Conservation (phyloP, 2,888 invertebrate species). For the Biston betularia region DNA sequence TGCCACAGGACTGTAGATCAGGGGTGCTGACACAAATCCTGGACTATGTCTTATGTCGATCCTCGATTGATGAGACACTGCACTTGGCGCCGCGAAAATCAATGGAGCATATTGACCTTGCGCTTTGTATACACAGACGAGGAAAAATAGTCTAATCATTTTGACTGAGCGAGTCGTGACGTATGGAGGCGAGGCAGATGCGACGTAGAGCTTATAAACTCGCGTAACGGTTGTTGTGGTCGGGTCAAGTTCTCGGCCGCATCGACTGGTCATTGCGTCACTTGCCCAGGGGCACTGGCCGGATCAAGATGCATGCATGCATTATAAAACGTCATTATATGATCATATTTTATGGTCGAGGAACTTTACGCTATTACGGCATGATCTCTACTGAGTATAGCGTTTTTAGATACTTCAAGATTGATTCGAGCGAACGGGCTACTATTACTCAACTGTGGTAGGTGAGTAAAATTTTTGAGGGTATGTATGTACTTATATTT, state of each 20-base stretch:
- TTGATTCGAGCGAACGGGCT: not conserved
- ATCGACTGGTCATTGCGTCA: conserved; percentile 72
- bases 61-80: conserved; percentile 85
- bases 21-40: conserved; percentile 57
- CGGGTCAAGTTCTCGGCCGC: conserved; percentile 78
- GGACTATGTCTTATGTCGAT: conserved; percentile 77
- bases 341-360: conserved; percentile 49
- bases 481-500: too few relatives aligned
- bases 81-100: conserved; percentile 80
- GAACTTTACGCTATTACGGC: conserved; percentile 32
- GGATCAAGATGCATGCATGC: conserved; percentile 63
- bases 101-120: conserved; percentile 64
- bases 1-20: conserved; percentile 65
- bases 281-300: conserved; percentile 68
- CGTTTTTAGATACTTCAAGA: not conserved
- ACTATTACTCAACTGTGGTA: not conserved
- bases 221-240: conserved; percentile 72
- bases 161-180: conserved; percentile 53
- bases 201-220: conserved; percentile 70
- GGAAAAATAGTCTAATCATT: conserved; percentile 66
- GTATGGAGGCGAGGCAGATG: conserved; percentile 58
- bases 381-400: not conserved
- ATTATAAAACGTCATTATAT: conserved; percentile 48
- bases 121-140: conserved; percentile 55
- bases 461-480: not conserved